Evolutionary conservation across 2,797 vertebrate species (phyloP).

Genomic region (Cynopterus sphinx): DNA sequence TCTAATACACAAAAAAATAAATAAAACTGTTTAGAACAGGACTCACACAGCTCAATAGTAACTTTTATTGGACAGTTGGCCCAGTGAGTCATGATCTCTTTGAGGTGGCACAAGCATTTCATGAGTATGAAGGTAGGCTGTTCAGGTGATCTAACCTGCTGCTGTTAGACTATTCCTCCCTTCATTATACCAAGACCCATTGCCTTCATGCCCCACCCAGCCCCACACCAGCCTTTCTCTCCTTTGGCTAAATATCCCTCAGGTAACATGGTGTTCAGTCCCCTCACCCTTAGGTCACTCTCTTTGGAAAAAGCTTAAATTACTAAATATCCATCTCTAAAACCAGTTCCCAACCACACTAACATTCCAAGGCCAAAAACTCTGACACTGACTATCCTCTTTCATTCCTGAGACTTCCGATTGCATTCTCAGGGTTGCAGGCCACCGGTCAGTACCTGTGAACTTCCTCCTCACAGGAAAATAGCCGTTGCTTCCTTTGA

Average conservation of each 20-base stretch:
- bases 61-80: rapidly evolving
- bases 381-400: rapidly evolving
- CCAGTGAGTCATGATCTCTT: neutral
- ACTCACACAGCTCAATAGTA: neutral
- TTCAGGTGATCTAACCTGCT: neutral
- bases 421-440: neutral
- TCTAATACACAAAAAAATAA: neutral
- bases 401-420: neutral
- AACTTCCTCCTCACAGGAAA: neutral
- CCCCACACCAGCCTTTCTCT: neutral
- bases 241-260: neutral
- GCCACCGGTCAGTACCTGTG: rapidly evolving
- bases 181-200: neutral
- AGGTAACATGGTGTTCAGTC: neutral
- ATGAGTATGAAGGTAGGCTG: neutral
- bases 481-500: neutral
- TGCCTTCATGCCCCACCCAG: neutral
- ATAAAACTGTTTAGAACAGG: neutral
- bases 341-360: neutral
- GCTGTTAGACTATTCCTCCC: neutral
- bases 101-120: neutral
- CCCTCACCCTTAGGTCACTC: neutral
- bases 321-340: neutral
- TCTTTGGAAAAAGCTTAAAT: neutral
- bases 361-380: neutral